Evolutionary conservation across 2,888 invertebrate genomes (phyloP).

Genomic region (Yponomeuta sedellus): DNA sequence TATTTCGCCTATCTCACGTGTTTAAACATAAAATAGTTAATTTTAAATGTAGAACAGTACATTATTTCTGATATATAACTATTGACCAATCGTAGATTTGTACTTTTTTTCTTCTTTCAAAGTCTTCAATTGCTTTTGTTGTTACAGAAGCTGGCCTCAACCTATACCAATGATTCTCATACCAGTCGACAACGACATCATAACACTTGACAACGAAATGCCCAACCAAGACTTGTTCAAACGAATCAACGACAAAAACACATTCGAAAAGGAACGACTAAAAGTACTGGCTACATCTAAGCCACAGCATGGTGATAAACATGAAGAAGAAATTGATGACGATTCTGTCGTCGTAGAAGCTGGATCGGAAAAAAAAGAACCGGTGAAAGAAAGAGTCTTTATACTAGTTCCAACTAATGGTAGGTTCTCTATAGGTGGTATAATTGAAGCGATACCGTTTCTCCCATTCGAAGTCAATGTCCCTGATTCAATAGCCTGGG

Average conservation of each 20-base stretch:
- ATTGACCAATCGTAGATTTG: background rate
- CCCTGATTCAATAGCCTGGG: constrained; percentile 73
- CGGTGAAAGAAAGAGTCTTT: constrained; percentile 19
- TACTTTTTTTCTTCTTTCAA: background rate
- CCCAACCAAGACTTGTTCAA: background rate
- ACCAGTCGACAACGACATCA: background rate
- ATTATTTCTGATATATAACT: too few relatives aligned
- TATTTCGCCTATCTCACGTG: too few relatives aligned
- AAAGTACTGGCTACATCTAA: background rate
- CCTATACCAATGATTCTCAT: background rate
- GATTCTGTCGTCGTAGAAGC: constrained; percentile 45
- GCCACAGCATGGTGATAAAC: background rate
- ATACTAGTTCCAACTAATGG: constrained; percentile 24
- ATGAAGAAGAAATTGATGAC: background rate
- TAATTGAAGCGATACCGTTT: constrained; percentile 73
- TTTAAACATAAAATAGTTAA: too few relatives aligned
- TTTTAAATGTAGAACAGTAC: too few relatives aligned
- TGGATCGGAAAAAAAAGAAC: constrained; percentile 27
- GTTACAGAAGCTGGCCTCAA: constrained; percentile 26
- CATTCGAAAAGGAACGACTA: background rate
- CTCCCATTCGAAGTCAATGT: constrained; percentile 80
- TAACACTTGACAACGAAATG: background rate
- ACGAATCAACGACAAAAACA: background rate
- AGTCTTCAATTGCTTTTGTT: constrained; percentile 21
- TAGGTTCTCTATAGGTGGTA: constrained; percentile 51